A percentile compares a stretch with the other conserved stretches of the same genome.
These are phyloP conservation scores for Todiramphus chloris DNA, from an alignment of 2,113 vertebrate species.

Conservation along the genomic window DNA sequence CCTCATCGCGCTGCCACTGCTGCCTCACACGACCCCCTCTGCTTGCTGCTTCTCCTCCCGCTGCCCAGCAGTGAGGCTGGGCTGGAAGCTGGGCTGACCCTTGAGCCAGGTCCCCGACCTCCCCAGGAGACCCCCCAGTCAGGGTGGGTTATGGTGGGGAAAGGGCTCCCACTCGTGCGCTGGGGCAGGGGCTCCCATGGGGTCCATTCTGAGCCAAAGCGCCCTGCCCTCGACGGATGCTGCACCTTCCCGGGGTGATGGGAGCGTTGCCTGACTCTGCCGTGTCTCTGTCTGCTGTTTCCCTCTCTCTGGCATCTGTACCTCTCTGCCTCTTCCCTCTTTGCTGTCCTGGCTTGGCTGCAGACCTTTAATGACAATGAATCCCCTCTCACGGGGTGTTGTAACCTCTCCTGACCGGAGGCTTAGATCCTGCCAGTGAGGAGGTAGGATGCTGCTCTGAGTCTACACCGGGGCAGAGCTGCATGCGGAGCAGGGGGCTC, in stretches of 20 bases:
- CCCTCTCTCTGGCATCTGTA: neutral
- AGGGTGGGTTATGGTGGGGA: neutral
- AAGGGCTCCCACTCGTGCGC: rapidly evolving
- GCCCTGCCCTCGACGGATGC: conserved; percentile 11
- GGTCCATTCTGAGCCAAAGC: neutral
- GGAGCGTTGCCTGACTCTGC: conserved; percentile 1
- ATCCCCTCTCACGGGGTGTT: neutral
- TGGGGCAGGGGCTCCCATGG: neutral
- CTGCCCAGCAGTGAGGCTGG: neutral
- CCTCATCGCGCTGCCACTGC: neutral
- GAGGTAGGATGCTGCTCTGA: neutral
- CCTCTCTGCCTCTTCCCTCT: neutral
- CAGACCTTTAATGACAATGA: neutral
- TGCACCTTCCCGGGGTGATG: conserved; percentile 28
- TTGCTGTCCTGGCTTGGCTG: conserved; percentile 70
- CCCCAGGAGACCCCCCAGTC: neutral
- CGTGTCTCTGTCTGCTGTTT: conserved; percentile 17
- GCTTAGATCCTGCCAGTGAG: neutral
- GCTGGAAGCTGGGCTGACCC: conserved; percentile 18
- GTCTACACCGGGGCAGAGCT: neutral
- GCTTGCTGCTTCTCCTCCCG: neutral
- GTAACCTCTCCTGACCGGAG: neutral
- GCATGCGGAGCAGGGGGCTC: rapidly evolving
- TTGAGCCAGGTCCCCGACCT: rapidly evolving
- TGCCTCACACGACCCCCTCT: rapidly evolving